A percentile compares a stretch with the other conserved stretches of the same genome.
Conservation (phyloP, 2,888 invertebrate species). For the Drosophila cracens region DNA sequence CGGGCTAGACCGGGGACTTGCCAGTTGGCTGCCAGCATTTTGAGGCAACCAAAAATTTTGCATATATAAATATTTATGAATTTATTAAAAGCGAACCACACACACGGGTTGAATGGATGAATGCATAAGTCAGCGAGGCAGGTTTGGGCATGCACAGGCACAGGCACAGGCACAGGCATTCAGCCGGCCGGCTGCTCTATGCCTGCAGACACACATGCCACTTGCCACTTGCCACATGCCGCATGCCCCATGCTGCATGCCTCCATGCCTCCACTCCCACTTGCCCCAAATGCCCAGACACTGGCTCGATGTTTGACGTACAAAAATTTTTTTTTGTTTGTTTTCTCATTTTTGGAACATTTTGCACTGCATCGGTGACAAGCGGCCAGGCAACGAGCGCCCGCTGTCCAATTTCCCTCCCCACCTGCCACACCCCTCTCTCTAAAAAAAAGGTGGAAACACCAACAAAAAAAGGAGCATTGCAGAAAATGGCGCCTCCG, state of each 20-base stretch:
- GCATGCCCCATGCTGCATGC: slow-evolving; percentile 26
- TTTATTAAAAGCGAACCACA: slow-evolving; percentile 86
- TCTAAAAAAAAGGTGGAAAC: slow-evolving; percentile 3
- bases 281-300: slow-evolving; percentile 24
- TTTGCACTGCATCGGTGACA: slow-evolving; percentile 64
- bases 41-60: slow-evolving; percentile 71
- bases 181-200: slow-evolving; percentile 2
- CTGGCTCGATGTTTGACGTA: slow-evolving; percentile 67
- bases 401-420: slow-evolving; percentile 20
- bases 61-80: slow-evolving; percentile 85
- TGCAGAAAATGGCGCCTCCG: slow-evolving; percentile 68
- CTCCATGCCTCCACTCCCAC: slow-evolving; percentile 21
- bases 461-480: slow-evolving; percentile 5
- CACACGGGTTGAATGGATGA: slow-evolving; percentile 69
- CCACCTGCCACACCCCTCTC: not conserved
- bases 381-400: slow-evolving; percentile 36
- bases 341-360: slow-evolving; percentile 74
- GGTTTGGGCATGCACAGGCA: slow-evolving; percentile 22
- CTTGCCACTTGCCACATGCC: slow-evolving; percentile 35
- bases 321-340: slow-evolving; percentile 10
- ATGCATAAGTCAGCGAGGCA: slow-evolving; percentile 77
- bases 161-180: slow-evolving; percentile 14
- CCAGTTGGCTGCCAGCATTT: slow-evolving; percentile 68
- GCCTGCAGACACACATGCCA: slow-evolving; percentile 29
- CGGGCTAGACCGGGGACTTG: slow-evolving; percentile 31